Percentiles rank a stretch among this genome's conserved stretches.
Evolutionary conservation across 2,888 invertebrate genomes (phyloP).

Genomic region (Allophyes oxyacanthae): DNA sequence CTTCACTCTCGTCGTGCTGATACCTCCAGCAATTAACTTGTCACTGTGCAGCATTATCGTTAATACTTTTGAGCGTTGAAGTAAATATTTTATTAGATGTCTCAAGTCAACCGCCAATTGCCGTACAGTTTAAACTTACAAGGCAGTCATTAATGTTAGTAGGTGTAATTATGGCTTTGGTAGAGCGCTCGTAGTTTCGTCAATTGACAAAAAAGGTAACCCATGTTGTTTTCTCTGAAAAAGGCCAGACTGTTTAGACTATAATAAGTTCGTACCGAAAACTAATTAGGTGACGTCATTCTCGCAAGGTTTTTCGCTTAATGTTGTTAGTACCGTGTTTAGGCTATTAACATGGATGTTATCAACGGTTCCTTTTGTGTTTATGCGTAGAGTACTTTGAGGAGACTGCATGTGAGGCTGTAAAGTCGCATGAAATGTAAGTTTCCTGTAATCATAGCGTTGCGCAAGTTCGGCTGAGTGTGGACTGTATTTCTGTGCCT

Average conservation of each 20-base stretch:
- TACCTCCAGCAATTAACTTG: conserved; percentile 80
- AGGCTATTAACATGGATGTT: conserved; percentile 33
- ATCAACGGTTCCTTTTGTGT: conserved; percentile 34
- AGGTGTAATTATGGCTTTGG: conserved; percentile 27
- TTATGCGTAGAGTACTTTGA: conserved; percentile 14
- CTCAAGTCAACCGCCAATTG: conserved; percentile 29
- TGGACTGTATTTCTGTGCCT: conserved; percentile 58
- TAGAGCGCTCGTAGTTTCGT: conserved; percentile 11
- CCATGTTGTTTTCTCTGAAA: conserved; percentile 36
- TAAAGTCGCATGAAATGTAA: conserved; percentile 45
- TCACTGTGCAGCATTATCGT: conserved; percentile 70
- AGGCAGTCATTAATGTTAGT: conserved; percentile 27
- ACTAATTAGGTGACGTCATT: conserved; percentile 51
- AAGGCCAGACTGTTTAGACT: conserved; percentile 45
- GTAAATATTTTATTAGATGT: conserved; percentile 51
- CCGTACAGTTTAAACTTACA: conserved; percentile 26
- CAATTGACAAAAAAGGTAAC: conserved; percentile 40
- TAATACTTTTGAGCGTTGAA: conserved; percentile 52
- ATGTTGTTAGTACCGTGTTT: conserved; percentile 35
- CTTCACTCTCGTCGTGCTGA: conserved; percentile 70
- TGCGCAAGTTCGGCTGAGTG: conserved; percentile 65
- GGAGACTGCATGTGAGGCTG: conserved; percentile 25
- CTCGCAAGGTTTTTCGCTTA: conserved; percentile 48
- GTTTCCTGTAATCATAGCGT: conserved; percentile 58
- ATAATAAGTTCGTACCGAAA: conserved; percentile 31